phyloP scores from a whole-genome alignment of 1,140 invertebrate genomes.

The Drosophila ercepeae region DNA sequence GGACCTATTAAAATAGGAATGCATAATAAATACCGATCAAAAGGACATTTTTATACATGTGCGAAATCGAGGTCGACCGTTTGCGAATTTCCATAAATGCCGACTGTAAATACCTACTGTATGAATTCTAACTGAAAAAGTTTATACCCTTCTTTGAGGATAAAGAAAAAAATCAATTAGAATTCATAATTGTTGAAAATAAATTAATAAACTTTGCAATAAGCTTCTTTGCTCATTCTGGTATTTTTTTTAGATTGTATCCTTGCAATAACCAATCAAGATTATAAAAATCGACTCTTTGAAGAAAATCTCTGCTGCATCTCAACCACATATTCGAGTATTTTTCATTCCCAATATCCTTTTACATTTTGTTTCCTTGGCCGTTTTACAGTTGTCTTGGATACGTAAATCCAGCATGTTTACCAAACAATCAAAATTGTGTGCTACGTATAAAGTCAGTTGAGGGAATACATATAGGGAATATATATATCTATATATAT shows the following conservation, averaged over 20 bases:
- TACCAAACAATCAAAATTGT: constrained; percentile 55
- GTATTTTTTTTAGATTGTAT: neutral
- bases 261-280: neutral
- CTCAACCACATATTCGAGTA: neutral
- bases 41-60: constrained; percentile 27
- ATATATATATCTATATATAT: no score
- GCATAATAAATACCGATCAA: constrained; percentile 19
- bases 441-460: constrained; percentile 5
- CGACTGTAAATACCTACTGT: neutral
- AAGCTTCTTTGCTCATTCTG: no score
- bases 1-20: constrained; percentile 28
- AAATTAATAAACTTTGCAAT: no score
- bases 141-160: no score
- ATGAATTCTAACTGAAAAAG: neutral
- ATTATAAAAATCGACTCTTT: neutral
- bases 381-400: constrained; percentile 34
- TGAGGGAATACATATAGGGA: neutral
- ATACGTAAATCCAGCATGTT: constrained; percentile 35
- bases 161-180: no score
- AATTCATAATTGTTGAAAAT: no score
- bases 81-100: constrained; percentile 5
- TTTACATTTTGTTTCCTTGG: constrained; percentile 8
- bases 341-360: neutral
- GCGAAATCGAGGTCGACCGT: neutral
- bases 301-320: neutral